Percentiles rank a stretch among this genome's conserved stretches.
Conservation (phyloP, 2,113 vertebrate genomes). For the Brachypodius melanocephalos region DNA sequence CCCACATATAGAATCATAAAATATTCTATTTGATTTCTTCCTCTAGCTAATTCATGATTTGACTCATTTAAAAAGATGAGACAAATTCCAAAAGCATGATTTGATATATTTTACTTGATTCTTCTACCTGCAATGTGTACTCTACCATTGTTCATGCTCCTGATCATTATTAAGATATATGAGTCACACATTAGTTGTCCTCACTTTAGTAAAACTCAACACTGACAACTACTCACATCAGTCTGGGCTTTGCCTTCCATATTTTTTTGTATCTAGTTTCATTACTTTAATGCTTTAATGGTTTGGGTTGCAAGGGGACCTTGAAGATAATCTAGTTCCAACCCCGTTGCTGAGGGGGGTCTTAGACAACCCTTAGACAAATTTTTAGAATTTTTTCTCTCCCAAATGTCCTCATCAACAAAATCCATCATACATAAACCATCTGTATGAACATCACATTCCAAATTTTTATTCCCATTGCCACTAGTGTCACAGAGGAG, state of each 20-base stretch:
- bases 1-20: background rate
- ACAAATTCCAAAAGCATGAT: background rate
- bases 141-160: background rate
- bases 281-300: background rate
- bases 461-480: background rate
- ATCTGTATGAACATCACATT: background rate
- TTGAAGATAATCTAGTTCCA: background rate
- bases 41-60: background rate
- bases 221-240: background rate
- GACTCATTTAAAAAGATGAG: background rate
- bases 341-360: fast-evolving
- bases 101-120: background rate
- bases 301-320: background rate
- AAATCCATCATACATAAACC: background rate
- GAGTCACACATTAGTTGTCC: background rate
- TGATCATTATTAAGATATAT: background rate
- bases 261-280: background rate
- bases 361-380: background rate
- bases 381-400: background rate
- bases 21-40: background rate
- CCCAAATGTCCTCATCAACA: background rate
- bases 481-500: background rate
- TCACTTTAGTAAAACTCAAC: background rate
- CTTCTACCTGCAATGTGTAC: background rate
- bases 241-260: background rate